Percentiles rank a stretch among this genome's conserved stretches.
These are phyloP conservation scores for Eunapius fragilis DNA, from an alignment of 37 sponge, comb jelly and placozoan species.

Conservation along the genomic window DNA sequence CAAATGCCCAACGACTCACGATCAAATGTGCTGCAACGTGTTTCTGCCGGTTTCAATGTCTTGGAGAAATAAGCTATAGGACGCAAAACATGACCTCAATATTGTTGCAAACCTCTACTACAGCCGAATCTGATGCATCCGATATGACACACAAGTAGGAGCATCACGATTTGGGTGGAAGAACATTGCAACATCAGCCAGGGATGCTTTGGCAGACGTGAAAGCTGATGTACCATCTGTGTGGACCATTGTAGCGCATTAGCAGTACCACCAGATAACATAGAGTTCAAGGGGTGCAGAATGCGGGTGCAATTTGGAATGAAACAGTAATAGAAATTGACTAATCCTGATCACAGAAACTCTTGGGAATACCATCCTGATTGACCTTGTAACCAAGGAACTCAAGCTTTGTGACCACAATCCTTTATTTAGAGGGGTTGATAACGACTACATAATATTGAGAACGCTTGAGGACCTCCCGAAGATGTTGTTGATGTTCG, in stretches of 20 bases:
- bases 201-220: constrained; percentile 24
- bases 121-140: constrained; percentile 58
- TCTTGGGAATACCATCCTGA: constrained; percentile 1
- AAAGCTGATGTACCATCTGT: constrained; percentile 18
- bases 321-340: constrained; percentile 65
- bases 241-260: constrained; percentile 14
- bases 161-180: constrained; percentile 49
- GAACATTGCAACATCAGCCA: constrained; percentile 45
- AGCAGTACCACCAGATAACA: background rate
- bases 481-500: constrained; percentile 21
- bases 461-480: background rate
- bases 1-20: constrained; percentile 56
- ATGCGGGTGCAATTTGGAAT: constrained; percentile 28
- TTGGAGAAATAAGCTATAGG: constrained; percentile 17
- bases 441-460: background rate
- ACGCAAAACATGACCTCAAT: background rate
- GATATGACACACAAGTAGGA: constrained; percentile 44
- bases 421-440: background rate
- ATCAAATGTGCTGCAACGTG: constrained; percentile 62
- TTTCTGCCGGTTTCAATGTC: constrained; percentile 51
- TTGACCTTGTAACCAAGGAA: constrained; percentile 17
- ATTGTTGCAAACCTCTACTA: constrained; percentile 32
- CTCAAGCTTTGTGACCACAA: background rate
- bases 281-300: constrained; percentile 27
- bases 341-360: constrained; percentile 58